These are phyloP conservation scores for Neogale vison DNA, from an alignment of 2,113 vertebrate genomes.

Conservation along the genomic window DNA sequence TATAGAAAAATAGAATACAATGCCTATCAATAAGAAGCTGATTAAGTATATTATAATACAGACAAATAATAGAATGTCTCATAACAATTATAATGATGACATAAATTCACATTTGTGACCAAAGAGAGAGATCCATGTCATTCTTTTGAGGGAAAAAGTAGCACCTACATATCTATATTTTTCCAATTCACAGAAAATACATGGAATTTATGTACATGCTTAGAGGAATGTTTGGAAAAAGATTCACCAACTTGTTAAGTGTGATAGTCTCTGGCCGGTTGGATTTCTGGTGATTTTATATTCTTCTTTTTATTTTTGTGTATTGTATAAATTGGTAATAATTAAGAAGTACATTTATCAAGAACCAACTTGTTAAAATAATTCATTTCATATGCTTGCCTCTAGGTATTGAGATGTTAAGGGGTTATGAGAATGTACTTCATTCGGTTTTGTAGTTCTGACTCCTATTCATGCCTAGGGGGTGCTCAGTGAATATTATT, in stretches of 20 bases:
- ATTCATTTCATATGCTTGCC: not conserved
- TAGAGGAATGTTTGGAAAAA: not conserved
- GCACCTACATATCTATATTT: not conserved
- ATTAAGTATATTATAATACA: not conserved
- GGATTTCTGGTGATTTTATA: not conserved
- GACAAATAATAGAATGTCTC: not conserved
- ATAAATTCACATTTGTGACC: not conserved
- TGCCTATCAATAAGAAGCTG: not conserved
- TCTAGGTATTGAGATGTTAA: not conserved
- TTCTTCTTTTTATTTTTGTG: not conserved
- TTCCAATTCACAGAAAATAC: not conserved
- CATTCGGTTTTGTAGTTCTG: not conserved
- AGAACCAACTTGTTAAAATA: not conserved
- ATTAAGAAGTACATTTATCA: conserved; percentile 19
- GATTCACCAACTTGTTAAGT: not conserved
- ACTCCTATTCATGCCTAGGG: not conserved
- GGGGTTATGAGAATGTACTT: not conserved
- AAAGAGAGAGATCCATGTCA: not conserved
- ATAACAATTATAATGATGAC: not conserved
- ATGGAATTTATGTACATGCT: not conserved
- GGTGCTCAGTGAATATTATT: not conserved
- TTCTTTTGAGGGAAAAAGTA: not conserved
- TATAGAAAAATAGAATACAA: not conserved
- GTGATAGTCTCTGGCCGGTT: not conserved
- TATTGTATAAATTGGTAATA: not conserved